Evolutionary conservation across 2,113 vertebrate species (phyloP), one percentile per base, ranked within the genome.

Genomic region (Phyllopteryx taeniolatus): DNA sequence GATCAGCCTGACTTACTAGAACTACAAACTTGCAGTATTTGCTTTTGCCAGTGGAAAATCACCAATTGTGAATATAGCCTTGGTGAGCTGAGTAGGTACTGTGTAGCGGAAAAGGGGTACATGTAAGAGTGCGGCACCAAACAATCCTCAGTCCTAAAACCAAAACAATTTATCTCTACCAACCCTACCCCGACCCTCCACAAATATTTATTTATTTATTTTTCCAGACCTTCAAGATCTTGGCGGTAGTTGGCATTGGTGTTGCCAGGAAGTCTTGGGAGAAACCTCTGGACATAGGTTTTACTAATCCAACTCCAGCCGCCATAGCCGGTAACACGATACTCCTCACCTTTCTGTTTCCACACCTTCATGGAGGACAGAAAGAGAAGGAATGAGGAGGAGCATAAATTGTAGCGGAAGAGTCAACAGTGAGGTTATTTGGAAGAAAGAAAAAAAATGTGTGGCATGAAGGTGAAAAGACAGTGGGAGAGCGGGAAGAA

Each of bases 331-430:
- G 98, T 99, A 74, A 99, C 96, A 72, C 98, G 94, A 75, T 99
- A 99, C 82, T 99, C 98, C 76, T 99, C 98, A 74, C 98, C 98
- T 88, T 99, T 99, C 86, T 99, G 98, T 83, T 99, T 99, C 98
- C 98, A 99, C 83, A 99, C 98, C 98, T 99, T 78, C 10, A 75
- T 31, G 72, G 12, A 31, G 62, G 6, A 80, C 60, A 60, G 68
- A 63, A 75, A 56, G 20, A 56, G 53, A 7, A 3, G 9, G 31
- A 8, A 49, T 31, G 44, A 66, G 43, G 14, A 67, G 42, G 0
- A 33, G 15, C 14, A 67, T 6, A 46, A 68, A 68, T 10, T 35
- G 31, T 11, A 1, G 8, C 43, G 35, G 42, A 74, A 57, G n/a
- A 72, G 61, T 33, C 1, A 68, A 63, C 62, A 44, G 42, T 44